Evolutionary conservation across 2,113 vertebrate species (phyloP).

Genomic region (Hystrix cristata): DNA sequence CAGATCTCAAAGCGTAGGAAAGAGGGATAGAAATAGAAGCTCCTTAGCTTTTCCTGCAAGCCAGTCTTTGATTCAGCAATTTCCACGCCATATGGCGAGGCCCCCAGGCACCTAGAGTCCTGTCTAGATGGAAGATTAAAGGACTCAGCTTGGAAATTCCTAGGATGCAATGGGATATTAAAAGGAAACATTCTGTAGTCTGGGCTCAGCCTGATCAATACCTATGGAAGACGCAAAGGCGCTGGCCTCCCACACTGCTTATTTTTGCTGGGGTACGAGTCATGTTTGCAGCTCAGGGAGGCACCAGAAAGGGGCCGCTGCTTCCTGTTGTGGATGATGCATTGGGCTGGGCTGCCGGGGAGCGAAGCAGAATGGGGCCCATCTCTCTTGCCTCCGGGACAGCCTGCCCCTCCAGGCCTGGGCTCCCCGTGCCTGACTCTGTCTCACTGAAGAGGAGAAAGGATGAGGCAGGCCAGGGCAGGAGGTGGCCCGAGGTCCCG

Average conservation of each 20-base stretch:
- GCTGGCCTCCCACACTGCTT: slow-evolving; percentile 32
- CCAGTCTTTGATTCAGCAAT: not conserved
- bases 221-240: slow-evolving; percentile 19
- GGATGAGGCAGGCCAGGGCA: slow-evolving; percentile 78
- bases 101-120: not conserved
- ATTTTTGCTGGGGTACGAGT: slow-evolving; percentile 44
- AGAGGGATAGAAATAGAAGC: not conserved
- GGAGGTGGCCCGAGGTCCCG: slow-evolving; percentile 76
- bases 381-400: not conserved
- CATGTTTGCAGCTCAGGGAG: not conserved
- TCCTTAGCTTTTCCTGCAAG: not conserved
- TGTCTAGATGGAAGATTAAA: slow-evolving; percentile 28
- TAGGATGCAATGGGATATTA: not conserved
- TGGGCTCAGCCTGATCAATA: slow-evolving; percentile 50
- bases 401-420: not conserved
- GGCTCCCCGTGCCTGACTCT: not conserved
- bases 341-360: not conserved
- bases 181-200: slow-evolving; percentile 56
- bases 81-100: not conserved
- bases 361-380: not conserved
- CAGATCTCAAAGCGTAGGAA: not conserved
- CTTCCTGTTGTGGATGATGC: slow-evolving; percentile 30
- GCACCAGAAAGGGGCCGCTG: not conserved
- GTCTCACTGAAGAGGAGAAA: slow-evolving; percentile 46
- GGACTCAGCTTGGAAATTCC: slow-evolving; percentile 60